Evolutionary conservation across 2,113 vertebrate genomes (phyloP).

Genomic region (Athene cunicularia): DNA sequence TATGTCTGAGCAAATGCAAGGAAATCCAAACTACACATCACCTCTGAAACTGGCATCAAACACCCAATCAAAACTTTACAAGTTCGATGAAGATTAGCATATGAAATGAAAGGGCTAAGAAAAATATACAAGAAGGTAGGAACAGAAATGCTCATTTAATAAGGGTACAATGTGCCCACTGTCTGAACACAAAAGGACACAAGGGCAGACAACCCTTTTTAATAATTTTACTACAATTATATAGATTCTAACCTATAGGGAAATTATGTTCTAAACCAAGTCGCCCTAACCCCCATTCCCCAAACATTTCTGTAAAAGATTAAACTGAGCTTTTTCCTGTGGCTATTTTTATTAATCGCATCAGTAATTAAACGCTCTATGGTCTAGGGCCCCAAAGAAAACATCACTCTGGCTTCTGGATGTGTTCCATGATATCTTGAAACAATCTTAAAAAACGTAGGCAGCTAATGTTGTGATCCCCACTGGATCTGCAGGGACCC

Average conservation of each 20-base stretch:
- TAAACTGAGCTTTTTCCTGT: slow-evolving; percentile 27
- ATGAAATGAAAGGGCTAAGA: slow-evolving; percentile 34
- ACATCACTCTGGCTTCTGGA: slow-evolving; percentile 19
- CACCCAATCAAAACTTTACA: slow-evolving; percentile 61
- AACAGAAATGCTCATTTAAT: background rate
- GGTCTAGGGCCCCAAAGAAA: slow-evolving; percentile 44
- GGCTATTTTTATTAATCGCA: slow-evolving; percentile 44
- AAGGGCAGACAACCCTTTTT: slow-evolving; percentile 12
- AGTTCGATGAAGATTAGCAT: background rate
- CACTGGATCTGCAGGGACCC: slow-evolving; percentile 16
- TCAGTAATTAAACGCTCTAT: slow-evolving; percentile 47
- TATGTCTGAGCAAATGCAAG: background rate
- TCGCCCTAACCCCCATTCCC: background rate
- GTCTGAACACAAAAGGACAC: slow-evolving; percentile 54
- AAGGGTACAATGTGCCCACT: background rate
- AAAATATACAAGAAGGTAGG: slow-evolving; percentile 37
- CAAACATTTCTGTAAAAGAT: slow-evolving; percentile 26
- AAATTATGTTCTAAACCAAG: slow-evolving; percentile 53
- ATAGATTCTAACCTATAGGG: slow-evolving; percentile 34
- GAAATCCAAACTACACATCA: slow-evolving; percentile 38
- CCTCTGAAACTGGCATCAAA: slow-evolving; percentile 43
- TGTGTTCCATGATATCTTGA: slow-evolving; percentile 21
- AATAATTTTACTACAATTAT: slow-evolving; percentile 54
- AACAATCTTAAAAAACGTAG: background rate
- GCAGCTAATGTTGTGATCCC: background rate